Base-by-base conservation (phyloP, 2,888 invertebrate genomes). In the Nemapogon koenigi region DNA sequence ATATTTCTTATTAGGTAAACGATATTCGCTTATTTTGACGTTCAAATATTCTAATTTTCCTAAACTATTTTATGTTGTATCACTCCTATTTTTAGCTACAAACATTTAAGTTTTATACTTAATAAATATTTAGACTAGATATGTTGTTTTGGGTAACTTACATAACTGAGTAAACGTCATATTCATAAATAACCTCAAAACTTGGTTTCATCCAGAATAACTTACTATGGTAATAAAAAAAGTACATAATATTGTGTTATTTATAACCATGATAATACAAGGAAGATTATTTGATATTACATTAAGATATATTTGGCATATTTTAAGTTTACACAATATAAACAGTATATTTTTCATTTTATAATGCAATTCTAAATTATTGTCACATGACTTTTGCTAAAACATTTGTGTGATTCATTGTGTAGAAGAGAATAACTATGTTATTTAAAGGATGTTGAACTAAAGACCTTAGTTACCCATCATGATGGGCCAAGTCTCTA, bases 121-220 rank as follows among this genome's bases (percentile, higher is more conserved):
- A 33, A 13, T 13, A n/a, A 8, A n/a, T 18, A 15, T 27, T 15
- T 16, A 16, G 4, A 14, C n/a, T 13, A 16, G 11, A 8, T 3
- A 17, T 14, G 16, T 15, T 32, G 6, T 33, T 29, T 35, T 39
- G 65, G 66, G 54, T 61, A 46, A 57, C 73, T 76, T 76, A 78
- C 69, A 75, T 76, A 78, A 75, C 66, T 49, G 45, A n/a, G 45
- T 36, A 48, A 51, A 70, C 62, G 75, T 72, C 73, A 73, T 62
- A 36, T 55, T 53, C 7, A 37, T 16, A 40, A 32, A 27, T 43
- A 43, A 40, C 43, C 40, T 40, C 35, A 37, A 35, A 37, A 16
- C 13, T 33, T 40, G 17, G 11, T 11, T n/a, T 4, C 15, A 30
- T 30, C n/a, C 4, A 4, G 16, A 30, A 30, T 4, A 4, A 6